Conservation (phyloP, 2,888 invertebrate genomes). For the Pardosa pseudoannulata region DNA sequence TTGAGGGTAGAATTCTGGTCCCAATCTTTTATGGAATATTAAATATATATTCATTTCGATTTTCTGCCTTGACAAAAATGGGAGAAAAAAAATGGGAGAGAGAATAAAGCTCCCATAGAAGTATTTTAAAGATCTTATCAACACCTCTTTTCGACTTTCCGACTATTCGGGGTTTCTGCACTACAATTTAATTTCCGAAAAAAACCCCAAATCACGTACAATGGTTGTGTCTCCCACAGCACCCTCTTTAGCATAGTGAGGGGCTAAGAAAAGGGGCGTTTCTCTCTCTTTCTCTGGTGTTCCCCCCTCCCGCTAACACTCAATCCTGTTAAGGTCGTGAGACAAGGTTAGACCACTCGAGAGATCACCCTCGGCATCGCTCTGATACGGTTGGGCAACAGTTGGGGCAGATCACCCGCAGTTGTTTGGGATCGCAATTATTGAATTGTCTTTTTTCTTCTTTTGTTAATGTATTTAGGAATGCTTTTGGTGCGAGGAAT, state of each 20-base stretch:
- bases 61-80: no score
- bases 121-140: background rate
- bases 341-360: background rate
- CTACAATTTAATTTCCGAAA: background rate
- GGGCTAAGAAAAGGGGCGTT: background rate
- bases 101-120: no score
- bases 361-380: conserved; percentile 2
- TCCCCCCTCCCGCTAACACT: background rate
- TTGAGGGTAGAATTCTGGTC: no score
- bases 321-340: conserved; percentile 13
- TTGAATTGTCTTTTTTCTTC: background rate
- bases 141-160: background rate
- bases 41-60: no score
- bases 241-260: background rate
- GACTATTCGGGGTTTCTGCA: background rate
- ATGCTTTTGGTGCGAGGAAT: background rate
- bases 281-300: background rate
- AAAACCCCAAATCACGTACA: background rate
- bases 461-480: background rate
- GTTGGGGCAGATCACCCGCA: background rate
- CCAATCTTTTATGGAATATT: no score
- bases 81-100: no score
- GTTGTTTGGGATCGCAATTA: conserved; percentile 1
- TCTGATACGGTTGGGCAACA: background rate
- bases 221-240: background rate